Evolutionary conservation across 2,797 vertebrate genomes (phyloP).

Genomic region (Chrosomus eos): DNA sequence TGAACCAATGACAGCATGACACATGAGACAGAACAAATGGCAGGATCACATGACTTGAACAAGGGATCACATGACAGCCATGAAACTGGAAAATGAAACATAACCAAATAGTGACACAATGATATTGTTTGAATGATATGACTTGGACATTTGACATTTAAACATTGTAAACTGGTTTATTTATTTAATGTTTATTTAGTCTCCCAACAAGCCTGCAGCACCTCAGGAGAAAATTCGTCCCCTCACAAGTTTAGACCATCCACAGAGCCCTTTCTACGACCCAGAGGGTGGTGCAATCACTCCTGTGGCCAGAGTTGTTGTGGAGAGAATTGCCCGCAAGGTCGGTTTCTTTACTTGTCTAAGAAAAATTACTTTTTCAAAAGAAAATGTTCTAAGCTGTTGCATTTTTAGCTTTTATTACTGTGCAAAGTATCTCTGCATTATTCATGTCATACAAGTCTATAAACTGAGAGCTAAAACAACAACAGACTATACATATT

Average conservation of each 20-base stretch:
- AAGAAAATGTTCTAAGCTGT: neutral
- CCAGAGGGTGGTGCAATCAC: slow-evolving; percentile 96
- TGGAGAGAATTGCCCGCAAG: slow-evolving; percentile 98
- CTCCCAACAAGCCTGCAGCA: slow-evolving; percentile 88
- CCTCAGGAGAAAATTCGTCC: slow-evolving; percentile 96
- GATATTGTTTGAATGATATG: neutral
- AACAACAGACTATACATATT: slow-evolving; percentile 25
- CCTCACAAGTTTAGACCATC: slow-evolving; percentile 96
- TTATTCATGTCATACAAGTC: slow-evolving; percentile 31
- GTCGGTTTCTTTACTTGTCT: slow-evolving; percentile 68
- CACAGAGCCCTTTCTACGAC: slow-evolving; percentile 97
- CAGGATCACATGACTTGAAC: too few relatives aligned
- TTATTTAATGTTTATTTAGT: slow-evolving; percentile 71
- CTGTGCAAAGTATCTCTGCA: slow-evolving; percentile 12
- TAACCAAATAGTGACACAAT: too few relatives aligned
- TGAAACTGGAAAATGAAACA: too few relatives aligned
- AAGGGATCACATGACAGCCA: too few relatives aligned
- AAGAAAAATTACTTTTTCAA: neutral
- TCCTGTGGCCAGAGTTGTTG: slow-evolving; percentile 89
- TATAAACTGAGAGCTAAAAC: slow-evolving; percentile 8
- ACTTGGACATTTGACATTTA: neutral
- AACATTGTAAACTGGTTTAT: neutral
- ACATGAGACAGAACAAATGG: too few relatives aligned
- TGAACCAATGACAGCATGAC: too few relatives aligned
- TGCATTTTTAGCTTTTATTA: neutral